phyloP scores from a whole-genome alignment of 2,113 vertebrate species.

The Otus sunia region DNA sequence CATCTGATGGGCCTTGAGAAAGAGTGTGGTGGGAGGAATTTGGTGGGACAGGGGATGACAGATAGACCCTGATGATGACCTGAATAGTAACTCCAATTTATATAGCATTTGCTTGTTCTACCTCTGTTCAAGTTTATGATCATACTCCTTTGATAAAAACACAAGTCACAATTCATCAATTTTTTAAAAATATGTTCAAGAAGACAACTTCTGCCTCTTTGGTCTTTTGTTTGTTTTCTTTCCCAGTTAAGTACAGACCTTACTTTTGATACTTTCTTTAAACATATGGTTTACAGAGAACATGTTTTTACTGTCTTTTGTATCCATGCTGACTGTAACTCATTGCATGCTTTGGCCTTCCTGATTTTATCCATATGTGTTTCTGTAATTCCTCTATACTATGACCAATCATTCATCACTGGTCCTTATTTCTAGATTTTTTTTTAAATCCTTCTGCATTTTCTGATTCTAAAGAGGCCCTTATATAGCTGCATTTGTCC shows the following conservation, averaged over 20 bases:
- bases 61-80: not conserved
- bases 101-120: not conserved
- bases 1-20: not conserved
- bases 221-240: not conserved
- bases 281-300: not conserved
- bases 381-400: not conserved
- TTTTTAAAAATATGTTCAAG: not conserved
- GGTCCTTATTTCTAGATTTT: not conserved
- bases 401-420: not conserved
- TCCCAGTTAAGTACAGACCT: not conserved
- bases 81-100: not conserved
- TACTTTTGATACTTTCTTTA: not conserved
- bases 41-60: not conserved
- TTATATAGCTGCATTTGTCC: not conserved
- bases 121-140: not conserved
- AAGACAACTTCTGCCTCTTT: not conserved
- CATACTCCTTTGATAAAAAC: not conserved
- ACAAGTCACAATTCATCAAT: not conserved
- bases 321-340: not conserved
- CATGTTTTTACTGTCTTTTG: not conserved
- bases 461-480: not conserved
- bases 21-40: not conserved
- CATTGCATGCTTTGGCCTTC: not conserved
- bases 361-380: conserved; percentile 1
- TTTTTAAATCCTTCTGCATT: not conserved